Evolutionary conservation across 1,140 invertebrate species (phyloP), one percentile per base, ranked within the genome.

Genomic region (Nomia melanderi): DNA sequence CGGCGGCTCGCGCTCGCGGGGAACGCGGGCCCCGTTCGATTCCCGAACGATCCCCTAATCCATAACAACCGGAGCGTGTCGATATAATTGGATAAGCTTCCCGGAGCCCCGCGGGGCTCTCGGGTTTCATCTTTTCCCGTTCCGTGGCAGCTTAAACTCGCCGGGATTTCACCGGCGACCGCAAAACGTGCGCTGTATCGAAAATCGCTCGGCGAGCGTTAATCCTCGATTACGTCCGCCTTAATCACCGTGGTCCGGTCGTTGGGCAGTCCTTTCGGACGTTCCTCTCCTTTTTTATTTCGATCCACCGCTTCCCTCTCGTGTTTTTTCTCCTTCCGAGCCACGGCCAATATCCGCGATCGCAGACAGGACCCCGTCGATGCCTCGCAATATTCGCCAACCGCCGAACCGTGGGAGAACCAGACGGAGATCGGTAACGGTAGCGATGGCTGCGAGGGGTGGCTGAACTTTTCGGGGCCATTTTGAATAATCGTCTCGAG

Each of bases 201-300:
- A 82, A 78, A 83, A 82, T 82, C 77, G 81, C 29, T 53, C n/a
- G 41, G 23, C 29, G 63, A 67, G 56, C 75, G 84, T 84, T 88
- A 85, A 87, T 79, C 82, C 82, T 54, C 72, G 59, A 78, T 80
- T 73, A 44, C 64, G 65, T 39, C 60, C 41, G 59, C 59, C 69
- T 86, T 88, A 85, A 88, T 84, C 81, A 81, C 78, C 70, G 64
- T 41, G 47, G 57, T 73, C 77, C 39, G 56, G 5, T 41, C 33
- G 29, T 69, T 64, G 67, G 12, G n/a, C n/a, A n/a, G n/a, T n/a
- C n/a, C n/a, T n/a, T n/a, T n/a, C n/a, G n/a, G n/a, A n/a, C n/a
- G 29, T 31, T 3, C 0, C 4, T 6, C 0, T 20, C 25, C 17
- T n/a, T 27, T 33, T 41, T n/a, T 20, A 4, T 39, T 20, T 20